A percentile compares a stretch with the other conserved stretches of the same genome.
Conservation (phyloP, 30 jellyfish, hydroid and myxozoan species). For the Sanderia malayensis region DNA sequence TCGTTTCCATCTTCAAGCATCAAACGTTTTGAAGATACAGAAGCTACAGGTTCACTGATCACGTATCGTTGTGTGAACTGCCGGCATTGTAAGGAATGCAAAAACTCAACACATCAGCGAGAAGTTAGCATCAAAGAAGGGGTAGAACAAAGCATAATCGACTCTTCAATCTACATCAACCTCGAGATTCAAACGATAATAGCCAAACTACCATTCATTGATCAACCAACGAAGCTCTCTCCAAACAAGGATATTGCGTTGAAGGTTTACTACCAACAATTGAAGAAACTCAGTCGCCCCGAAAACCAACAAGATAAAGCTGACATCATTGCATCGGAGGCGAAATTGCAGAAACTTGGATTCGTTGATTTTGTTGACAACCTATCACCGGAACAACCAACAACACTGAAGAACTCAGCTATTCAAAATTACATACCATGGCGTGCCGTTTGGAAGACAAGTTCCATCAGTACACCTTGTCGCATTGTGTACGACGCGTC, state of each 20-base stretch:
- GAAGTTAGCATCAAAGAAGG: background rate
- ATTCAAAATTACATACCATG: background rate
- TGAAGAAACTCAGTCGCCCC: background rate
- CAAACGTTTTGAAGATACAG: background rate
- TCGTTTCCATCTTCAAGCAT: background rate
- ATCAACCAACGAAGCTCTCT: background rate
- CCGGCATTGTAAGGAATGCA: background rate
- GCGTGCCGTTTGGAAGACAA: background rate
- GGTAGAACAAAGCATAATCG: background rate
- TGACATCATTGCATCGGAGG: background rate
- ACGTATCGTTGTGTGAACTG: background rate
- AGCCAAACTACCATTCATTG: background rate
- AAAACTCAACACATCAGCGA: background rate
- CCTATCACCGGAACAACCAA: background rate
- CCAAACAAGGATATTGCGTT: conserved; percentile 13
- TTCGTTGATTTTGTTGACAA: background rate
- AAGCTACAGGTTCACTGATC: background rate
- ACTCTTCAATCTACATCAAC: background rate
- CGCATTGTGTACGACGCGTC: conserved; percentile 27
- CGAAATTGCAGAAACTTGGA: background rate
- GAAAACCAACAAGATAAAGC: background rate
- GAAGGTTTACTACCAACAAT: background rate
- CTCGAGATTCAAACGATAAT: background rate
- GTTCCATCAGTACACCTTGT: background rate
- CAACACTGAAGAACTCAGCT: background rate